A percentile compares a stretch with the other conserved stretches of the same genome.
Conservation (phyloP, 2,797 vertebrate species). For the Gallinago nigripennis region DNA sequence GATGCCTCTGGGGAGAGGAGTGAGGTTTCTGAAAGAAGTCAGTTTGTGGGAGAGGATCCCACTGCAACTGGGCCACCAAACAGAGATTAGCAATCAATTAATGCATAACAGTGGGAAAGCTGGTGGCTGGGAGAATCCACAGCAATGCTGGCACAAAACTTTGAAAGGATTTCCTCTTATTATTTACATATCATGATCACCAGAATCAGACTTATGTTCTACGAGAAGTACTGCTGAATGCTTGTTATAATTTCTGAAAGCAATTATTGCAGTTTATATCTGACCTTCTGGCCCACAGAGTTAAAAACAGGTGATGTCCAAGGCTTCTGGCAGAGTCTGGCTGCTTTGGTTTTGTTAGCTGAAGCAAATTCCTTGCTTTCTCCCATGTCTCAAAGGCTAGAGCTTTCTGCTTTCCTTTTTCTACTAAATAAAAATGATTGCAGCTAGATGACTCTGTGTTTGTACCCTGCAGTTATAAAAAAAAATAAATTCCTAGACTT, state of each 20-base stretch:
- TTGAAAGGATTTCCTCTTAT: conserved; percentile 13
- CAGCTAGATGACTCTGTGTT: not conserved
- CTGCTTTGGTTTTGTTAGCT: conserved; percentile 2
- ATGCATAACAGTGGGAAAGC: not conserved
- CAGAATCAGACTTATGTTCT: not conserved
- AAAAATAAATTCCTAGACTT: not conserved
- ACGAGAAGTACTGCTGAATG: not conserved
- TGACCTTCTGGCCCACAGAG: not conserved
- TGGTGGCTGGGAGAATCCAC: not conserved
- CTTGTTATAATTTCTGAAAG: conserved; percentile 32
- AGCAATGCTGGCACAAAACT: not conserved
- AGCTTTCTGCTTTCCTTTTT: conserved; percentile 6
- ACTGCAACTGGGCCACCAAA: not conserved
- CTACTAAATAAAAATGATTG: not conserved
- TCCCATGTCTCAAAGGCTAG: not conserved
- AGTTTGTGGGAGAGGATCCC: not conserved
- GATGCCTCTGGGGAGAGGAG: conserved; percentile 15
- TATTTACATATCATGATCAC: not conserved
- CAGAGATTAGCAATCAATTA: not conserved
- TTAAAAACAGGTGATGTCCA: conserved; percentile 30
- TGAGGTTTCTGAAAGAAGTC: not conserved
- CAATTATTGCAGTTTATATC: not conserved
- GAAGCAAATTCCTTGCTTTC: not conserved
- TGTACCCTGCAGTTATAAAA: not conserved
- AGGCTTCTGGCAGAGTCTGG: conserved; percentile 5